These are phyloP conservation scores for Aphidius ervi DNA, from an alignment of 1,140 invertebrate species.

Conservation along the genomic window DNA sequence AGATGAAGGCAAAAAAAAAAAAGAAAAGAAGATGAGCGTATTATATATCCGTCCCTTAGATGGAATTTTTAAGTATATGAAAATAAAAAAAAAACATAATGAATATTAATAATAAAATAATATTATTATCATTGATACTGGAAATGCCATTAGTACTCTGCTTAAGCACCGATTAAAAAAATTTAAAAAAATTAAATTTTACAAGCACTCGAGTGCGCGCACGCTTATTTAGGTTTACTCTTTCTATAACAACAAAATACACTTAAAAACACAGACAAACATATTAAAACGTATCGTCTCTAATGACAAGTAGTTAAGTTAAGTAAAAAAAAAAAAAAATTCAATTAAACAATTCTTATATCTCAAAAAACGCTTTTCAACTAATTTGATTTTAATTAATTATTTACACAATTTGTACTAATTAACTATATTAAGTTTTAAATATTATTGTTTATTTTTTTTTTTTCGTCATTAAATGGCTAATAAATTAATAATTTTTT, in stretches of 20 bases:
- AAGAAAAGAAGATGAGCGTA: constrained; percentile 35
- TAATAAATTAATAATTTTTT: too few species aligned
- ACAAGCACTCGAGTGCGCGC: constrained; percentile 43
- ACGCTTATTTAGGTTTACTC: constrained; percentile 46
- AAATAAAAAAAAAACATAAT: not conserved
- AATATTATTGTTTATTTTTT: too few species aligned
- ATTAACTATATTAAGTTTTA: too few species aligned
- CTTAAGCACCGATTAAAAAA: constrained; percentile 39
- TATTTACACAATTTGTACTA: too few species aligned
- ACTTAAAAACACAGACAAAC: not conserved
- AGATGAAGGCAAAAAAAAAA: not conserved
- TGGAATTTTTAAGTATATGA: constrained; percentile 19
- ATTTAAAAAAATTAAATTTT: constrained; percentile 9
- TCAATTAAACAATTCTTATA: not conserved
- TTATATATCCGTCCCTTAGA: constrained; percentile 47
- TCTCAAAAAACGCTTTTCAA: too few species aligned
- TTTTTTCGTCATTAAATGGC: too few species aligned
- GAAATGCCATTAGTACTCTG: constrained; percentile 43
- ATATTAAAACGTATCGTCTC: constrained; percentile 6
- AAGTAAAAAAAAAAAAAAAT: constrained; percentile 3
- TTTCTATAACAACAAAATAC: constrained; percentile 32
- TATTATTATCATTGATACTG: constrained; percentile 35
- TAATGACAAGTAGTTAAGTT: constrained; percentile 22
- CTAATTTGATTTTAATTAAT: too few species aligned
- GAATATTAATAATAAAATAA: constrained; percentile 33